These are phyloP conservation scores for Pseudanteris insignis DNA, from an alignment of 2,888 invertebrate species.

Conservation along the genomic window DNA sequence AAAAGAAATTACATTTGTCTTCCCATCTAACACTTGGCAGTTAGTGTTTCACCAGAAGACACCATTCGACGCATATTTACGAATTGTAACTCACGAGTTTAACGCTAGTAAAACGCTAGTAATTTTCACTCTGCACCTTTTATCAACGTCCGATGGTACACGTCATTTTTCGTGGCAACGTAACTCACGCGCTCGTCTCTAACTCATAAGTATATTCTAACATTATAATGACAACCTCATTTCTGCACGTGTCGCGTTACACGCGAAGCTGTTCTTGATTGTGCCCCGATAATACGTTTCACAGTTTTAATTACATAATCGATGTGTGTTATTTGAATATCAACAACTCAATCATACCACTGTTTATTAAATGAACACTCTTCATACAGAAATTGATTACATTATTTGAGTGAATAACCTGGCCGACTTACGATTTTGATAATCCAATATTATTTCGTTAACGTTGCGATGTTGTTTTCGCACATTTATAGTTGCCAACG, in stretches of 20 bases:
- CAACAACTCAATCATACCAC: slow-evolving; percentile 37
- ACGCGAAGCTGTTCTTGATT: slow-evolving; percentile 32
- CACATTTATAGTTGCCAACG: slow-evolving; percentile 8
- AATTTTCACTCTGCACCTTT: no score
- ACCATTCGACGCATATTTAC: no score
- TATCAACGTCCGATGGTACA: no score
- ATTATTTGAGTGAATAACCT: slow-evolving; percentile 19
- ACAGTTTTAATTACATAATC: slow-evolving; percentile 38
- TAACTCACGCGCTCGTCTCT: no score
- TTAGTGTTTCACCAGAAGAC: no score
- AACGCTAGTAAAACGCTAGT: no score
- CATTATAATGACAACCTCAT: no score
- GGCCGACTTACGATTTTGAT: slow-evolving; percentile 2
- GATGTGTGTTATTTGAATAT: slow-evolving; percentile 35
- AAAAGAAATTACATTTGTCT: no score
- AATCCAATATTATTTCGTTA: slow-evolving; percentile 23
- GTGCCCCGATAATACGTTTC: slow-evolving; percentile 31
- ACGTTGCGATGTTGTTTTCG: slow-evolving; percentile 13
- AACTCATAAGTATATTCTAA: no score
- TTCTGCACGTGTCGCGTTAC: slow-evolving; percentile 40
- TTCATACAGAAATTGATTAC: slow-evolving; percentile 29
- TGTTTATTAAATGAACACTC: slow-evolving; percentile 23
- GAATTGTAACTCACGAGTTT: no score
- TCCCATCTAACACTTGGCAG: no score
- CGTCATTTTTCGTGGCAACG: no score